Base-by-base conservation (phyloP, 2,888 invertebrate genomes). In the Orthonevra nobilis region DNA sequence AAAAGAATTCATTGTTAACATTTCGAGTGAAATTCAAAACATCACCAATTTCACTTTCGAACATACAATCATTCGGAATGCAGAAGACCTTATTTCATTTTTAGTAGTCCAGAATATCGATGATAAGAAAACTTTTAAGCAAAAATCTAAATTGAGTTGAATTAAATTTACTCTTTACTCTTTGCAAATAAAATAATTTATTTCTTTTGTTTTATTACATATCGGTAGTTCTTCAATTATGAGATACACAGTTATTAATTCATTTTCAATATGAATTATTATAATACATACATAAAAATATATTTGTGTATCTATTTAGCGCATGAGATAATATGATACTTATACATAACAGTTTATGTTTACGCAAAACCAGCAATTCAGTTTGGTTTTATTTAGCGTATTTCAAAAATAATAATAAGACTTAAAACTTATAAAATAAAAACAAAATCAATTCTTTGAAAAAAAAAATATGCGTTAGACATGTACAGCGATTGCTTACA, bases 401-500 rank as follows among this genome's bases (percentile, higher is more conserved):
- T 46, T 9, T 44, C 34, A 77, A 72, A 72, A 6, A 52, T 61
- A 68, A 40, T 9, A 52, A 60, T 38, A 50, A 12, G 52, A 61
- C 1, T 9, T 63, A 12, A 12, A 70, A 61, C 44, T 30, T 50
- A 69, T 70, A 50, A 38, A 48, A 54, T 64, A 64, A 64, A 70
- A n/a, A 46, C 56, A 69, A 50, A 42, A 64, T 58, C 36, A 70
- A 12, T 70, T 40, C 54, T 58, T 64, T 36, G 28, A 30, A 68
- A 54, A 28, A 40, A 66, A 38, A 46, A 60, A 58, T 63, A 58
- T 48, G 17, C 17, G 7, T 44, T n/a, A 2, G 19, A 9, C 19
- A 28, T 66, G 52, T 44, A 19, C n/a, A n/a, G n/a, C n/a, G n/a
- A 4, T 32, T 1, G 26, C 34, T 92, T 92, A 99, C 98, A 99